Conservation (phyloP, 2,113 vertebrate genomes). For the Tachycineta bicolor region DNA sequence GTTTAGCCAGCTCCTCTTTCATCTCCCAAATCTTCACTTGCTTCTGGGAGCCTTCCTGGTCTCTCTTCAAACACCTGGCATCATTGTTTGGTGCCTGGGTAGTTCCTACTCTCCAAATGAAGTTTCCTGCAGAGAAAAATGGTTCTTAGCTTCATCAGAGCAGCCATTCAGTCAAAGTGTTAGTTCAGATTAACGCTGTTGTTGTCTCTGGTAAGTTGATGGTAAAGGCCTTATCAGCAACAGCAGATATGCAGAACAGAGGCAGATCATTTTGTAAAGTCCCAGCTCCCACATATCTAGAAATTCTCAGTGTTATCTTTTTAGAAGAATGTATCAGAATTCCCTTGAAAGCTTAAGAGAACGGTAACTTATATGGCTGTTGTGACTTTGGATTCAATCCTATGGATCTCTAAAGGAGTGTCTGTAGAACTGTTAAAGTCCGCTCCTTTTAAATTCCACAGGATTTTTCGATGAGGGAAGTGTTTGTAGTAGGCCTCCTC, state of each 20-base stretch:
- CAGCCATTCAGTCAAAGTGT: background rate
- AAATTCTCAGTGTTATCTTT: background rate
- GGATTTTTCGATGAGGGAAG: background rate
- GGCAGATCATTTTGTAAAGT: background rate
- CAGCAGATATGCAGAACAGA: background rate
- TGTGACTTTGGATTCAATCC: background rate
- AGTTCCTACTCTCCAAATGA: background rate
- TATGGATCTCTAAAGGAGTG: background rate
- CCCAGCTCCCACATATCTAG: background rate
- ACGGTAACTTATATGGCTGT: background rate
- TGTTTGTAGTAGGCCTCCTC: background rate
- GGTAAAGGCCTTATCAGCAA: background rate
- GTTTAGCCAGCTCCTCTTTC: background rate
- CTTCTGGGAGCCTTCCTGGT: background rate
- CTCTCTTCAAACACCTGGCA: background rate
- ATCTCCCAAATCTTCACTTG: background rate
- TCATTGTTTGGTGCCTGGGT: background rate
- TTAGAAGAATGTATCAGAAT: background rate
- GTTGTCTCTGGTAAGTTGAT: background rate
- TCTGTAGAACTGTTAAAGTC: background rate
- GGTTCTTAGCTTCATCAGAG: background rate
- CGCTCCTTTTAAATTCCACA: background rate
- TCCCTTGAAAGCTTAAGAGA: background rate
- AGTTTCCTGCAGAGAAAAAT: constrained; percentile 23
- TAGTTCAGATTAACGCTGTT: background rate